phyloP scores from a whole-genome alignment of 2,888 invertebrate species.

The Lydus trimaculatus region DNA sequence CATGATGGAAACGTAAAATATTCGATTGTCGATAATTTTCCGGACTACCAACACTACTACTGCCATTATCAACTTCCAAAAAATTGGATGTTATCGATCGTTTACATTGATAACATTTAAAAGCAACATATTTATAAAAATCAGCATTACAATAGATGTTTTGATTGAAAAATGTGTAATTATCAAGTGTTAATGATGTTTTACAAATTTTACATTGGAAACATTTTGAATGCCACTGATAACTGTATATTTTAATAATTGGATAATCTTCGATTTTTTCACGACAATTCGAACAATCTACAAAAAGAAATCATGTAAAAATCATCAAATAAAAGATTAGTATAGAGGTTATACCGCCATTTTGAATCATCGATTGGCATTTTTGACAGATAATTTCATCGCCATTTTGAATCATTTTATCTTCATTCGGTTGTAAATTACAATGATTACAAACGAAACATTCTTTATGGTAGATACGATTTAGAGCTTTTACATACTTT shows the following conservation, averaged over 20 bases:
- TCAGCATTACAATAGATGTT: neutral
- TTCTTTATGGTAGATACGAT: neutral
- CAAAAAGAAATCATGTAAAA: neutral
- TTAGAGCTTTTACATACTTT: neutral
- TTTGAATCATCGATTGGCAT: neutral
- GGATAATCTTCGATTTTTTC: neutral
- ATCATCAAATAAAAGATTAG: neutral
- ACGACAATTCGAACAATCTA: neutral
- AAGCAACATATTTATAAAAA: neutral
- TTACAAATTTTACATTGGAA: neutral
- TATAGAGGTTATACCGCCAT: neutral
- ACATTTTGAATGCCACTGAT: neutral
- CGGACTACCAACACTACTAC: neutral
- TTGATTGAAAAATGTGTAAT: constrained; percentile 1
- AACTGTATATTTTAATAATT: neutral
- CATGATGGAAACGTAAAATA: neutral
- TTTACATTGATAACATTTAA: neutral
- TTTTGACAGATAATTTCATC: neutral
- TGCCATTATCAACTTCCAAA: neutral
- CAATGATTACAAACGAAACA: neutral
- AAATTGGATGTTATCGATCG: neutral
- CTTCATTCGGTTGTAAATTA: neutral
- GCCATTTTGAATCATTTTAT: neutral
- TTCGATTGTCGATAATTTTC: neutral
- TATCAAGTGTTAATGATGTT: neutral